These are phyloP conservation scores for Incurvaria masculella DNA, from an alignment of 2,888 invertebrate genomes.

Conservation along the genomic window DNA sequence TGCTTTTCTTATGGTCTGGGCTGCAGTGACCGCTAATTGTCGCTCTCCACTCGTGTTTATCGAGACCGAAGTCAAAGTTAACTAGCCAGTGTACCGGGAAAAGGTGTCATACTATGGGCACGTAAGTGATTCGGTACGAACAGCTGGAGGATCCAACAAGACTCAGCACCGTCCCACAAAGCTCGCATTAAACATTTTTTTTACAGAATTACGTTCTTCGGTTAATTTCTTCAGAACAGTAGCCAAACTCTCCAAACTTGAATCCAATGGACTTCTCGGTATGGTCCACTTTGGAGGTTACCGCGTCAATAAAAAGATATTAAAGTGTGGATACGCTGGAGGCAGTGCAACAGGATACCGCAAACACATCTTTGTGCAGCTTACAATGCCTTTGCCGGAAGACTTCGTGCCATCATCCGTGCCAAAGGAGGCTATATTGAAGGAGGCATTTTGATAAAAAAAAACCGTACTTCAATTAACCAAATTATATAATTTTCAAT, in stretches of 20 bases:
- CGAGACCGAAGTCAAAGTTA: constrained; percentile 13
- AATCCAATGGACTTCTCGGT: constrained; percentile 8
- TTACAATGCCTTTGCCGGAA: too few species aligned
- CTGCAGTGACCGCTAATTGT: constrained; percentile 5
- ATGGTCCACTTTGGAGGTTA: constrained; percentile 7
- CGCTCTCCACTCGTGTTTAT: constrained; percentile 24
- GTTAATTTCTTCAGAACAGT: neutral
- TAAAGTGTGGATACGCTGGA: constrained; percentile 2
- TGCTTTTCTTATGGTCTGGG: constrained; percentile 6
- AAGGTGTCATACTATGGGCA: constrained; percentile 1
- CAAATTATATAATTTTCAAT: too few species aligned
- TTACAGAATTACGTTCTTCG: neutral
- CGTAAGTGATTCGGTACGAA: constrained; percentile 2
- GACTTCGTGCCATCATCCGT: too few species aligned
- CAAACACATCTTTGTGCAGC: too few species aligned
- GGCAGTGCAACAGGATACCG: neutral
- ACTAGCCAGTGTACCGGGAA: constrained; percentile 1
- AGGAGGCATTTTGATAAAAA: too few species aligned
- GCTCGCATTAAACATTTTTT: neutral
- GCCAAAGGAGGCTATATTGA: too few species aligned
- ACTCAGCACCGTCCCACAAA: constrained; percentile 6
- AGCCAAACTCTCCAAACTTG: constrained; percentile 5
- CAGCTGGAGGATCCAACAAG: constrained; percentile 5
- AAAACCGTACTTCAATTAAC: too few species aligned
- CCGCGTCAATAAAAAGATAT: constrained; percentile 5